These are phyloP conservation scores for Astyanax mexicanus DNA, from an alignment of 2,797 vertebrate species.

Conservation along the genomic window DNA sequence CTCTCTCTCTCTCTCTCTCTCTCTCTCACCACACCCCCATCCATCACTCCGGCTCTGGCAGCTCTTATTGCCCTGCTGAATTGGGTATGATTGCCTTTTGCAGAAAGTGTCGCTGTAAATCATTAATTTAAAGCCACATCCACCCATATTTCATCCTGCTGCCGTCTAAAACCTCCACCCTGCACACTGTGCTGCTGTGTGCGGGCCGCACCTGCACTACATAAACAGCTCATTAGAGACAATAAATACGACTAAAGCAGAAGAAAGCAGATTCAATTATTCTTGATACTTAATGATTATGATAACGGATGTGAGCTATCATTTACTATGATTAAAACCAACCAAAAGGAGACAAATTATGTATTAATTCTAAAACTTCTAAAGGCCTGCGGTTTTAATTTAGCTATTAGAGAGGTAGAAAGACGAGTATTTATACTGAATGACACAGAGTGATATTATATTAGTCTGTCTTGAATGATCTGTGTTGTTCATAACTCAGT, in stretches of 20 bases:
- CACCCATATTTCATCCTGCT: not conserved
- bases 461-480: too few relatives aligned
- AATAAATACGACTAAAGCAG: slow-evolving; percentile 1
- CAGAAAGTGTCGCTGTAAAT: slow-evolving; percentile 46
- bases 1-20: not conserved
- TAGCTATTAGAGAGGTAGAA: too few relatives aligned
- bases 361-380: too few relatives aligned
- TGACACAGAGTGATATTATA: too few relatives aligned
- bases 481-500: too few relatives aligned
- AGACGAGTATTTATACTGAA: too few relatives aligned
- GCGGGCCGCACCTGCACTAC: slow-evolving; percentile 3
- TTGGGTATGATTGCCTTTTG: slow-evolving; percentile 39
- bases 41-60: slow-evolving; percentile 34
- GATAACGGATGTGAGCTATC: not conserved
- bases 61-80: slow-evolving; percentile 39
- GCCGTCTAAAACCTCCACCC: not conserved
- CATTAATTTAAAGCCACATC: slow-evolving; percentile 33
- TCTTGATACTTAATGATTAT: not conserved
- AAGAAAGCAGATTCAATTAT: not conserved
- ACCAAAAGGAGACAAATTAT: slow-evolving; percentile 1
- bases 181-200: not conserved
- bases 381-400: too few relatives aligned
- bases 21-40: slow-evolving; percentile 8
- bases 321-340: not conserved
- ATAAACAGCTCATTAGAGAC: not conserved